Conservation (phyloP, 2,797 vertebrate species). For the Steatocranus sp. region DNA sequence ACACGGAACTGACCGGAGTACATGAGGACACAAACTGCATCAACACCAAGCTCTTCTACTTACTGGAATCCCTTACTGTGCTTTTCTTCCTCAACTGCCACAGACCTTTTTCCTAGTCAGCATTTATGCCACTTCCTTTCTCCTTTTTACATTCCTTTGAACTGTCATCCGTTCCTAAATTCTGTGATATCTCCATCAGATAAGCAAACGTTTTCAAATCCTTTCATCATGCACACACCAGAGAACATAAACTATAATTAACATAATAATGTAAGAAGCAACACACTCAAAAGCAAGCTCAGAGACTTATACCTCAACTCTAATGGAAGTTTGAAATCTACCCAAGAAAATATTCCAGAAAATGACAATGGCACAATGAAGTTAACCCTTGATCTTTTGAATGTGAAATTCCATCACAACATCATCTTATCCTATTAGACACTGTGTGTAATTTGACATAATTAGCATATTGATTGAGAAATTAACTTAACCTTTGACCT, state of each 20-base stretch:
- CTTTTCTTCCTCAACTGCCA: neutral
- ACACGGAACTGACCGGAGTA: neutral
- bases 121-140: neutral
- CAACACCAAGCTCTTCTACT: neutral
- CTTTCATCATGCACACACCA: neutral
- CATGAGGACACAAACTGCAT: neutral
- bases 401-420: neutral
- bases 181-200: neutral
- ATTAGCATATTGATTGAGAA: neutral
- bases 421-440: neutral
- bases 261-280: neutral
- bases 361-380: neutral
- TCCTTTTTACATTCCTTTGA: neutral
- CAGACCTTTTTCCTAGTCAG: neutral
- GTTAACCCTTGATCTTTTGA: neutral
- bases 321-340: neutral
- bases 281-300: neutral
- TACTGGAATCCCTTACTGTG: neutral
- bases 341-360: neutral
- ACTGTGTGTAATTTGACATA: neutral
- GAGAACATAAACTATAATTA: neutral
- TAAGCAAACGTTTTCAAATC: neutral
- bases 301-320: neutral
- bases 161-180: neutral
- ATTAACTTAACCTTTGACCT: neutral